Evolutionary conservation across 1,140 invertebrate genomes (phyloP), one percentile per base, ranked within the genome.

Genomic region (Tachypleus tridentatus): DNA sequence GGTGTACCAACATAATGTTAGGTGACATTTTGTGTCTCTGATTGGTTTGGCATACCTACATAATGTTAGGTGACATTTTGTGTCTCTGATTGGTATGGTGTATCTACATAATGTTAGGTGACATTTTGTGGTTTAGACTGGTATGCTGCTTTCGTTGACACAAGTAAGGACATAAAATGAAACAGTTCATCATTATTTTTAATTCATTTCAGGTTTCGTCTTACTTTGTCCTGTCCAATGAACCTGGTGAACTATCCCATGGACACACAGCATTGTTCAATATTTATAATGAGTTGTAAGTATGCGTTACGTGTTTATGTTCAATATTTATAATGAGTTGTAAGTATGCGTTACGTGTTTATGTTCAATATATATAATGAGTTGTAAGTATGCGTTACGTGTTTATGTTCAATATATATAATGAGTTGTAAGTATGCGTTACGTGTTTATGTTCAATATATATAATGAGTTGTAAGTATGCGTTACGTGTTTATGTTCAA

Each of bases 231-330:
- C 29, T 67, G 66, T 49, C 66, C 66, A 0, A 67, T 67, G 66
- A 67, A 67, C 52, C 29, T 67, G 47, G 64, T 64, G 29, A 63
- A 64, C 11, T 67, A 67, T 60, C 66, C 66, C 7, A 64, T 67
- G 5, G 66, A 67, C 47, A 67, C 58, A 47, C 66, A 67, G 9
- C 62, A 61, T 29, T 67, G 66, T 9, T 50, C 63, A 6, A 67
- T 67, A 51, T 60, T 57, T 10, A 58, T 67, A 3, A 67, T 61
- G 47, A 67, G 66, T 47, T 67, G 66, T 67, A 62, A 67, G 66
- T 67, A 29, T 61, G 11, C 29, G 6, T 3, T n/a, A 9, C 29
- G 29, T 29, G 29, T 29, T 29, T 2, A 29, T n/a, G n/a, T n/a
- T n/a, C n/a, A n/a, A 67, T 67, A 51, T 60, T 57, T 10, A 58